Percentiles rank a stretch among this genome's conserved stretches.
Conservation (phyloP, 2,888 invertebrate species). For the Scrobipalpa costella region DNA sequence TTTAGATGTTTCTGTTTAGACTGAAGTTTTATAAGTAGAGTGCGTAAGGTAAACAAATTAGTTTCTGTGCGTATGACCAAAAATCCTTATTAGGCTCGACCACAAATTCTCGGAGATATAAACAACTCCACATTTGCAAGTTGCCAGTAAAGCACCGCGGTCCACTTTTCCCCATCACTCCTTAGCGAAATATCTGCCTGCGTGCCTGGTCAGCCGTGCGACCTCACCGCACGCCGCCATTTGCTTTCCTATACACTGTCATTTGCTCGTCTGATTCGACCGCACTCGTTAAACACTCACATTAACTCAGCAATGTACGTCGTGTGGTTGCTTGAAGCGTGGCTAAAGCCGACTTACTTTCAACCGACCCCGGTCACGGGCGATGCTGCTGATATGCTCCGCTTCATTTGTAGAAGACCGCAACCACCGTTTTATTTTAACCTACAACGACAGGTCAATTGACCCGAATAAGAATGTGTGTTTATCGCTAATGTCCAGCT, state of each 20-base stretch:
- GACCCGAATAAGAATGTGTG: conserved; percentile 21
- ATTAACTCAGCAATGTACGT: conserved; percentile 39
- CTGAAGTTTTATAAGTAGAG: too few species aligned
- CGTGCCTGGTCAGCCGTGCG: conserved; percentile 36
- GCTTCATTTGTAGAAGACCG: conserved; percentile 52
- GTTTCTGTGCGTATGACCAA: too few species aligned
- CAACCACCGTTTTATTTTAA: conserved; percentile 44
- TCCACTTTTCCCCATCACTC: background rate
- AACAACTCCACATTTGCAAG: background rate
- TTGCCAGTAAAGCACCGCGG: conserved; percentile 13
- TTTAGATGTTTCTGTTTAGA: too few species aligned
- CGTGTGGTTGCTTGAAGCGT: conserved; percentile 35
- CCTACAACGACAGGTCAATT: conserved; percentile 12
- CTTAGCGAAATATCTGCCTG: conserved; percentile 6
- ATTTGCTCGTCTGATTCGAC: conserved; percentile 32
- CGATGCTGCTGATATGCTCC: conserved; percentile 46
- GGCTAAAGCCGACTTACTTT: conserved; percentile 54
- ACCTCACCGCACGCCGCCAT: conserved; percentile 32
- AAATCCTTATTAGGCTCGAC: background rate
- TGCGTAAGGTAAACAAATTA: too few species aligned
- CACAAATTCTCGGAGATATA: background rate
- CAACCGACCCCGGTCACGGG: conserved; percentile 54
- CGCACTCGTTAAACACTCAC: conserved; percentile 24
- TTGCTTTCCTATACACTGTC: conserved; percentile 31
- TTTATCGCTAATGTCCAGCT: conserved; percentile 15